Percentiles rank a stretch among this genome's conserved stretches.
Conservation (phyloP, 1,140 invertebrate species). For the Venturia canescens region DNA sequence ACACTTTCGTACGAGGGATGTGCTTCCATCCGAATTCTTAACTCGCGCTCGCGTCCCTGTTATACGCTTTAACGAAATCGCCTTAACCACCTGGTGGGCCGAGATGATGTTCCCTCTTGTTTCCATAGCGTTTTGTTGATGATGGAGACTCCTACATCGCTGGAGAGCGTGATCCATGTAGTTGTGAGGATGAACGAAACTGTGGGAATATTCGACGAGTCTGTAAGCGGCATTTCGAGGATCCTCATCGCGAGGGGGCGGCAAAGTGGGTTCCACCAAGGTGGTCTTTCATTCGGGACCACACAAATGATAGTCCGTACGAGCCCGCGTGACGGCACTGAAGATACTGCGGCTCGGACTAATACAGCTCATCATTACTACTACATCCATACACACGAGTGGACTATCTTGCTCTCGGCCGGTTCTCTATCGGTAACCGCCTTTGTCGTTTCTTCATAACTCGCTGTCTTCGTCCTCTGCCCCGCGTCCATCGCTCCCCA, state of each 20-base stretch:
- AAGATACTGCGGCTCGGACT: neutral
- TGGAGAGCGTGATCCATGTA: neutral
- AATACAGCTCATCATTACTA: conserved; percentile 26
- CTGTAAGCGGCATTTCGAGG: conserved; percentile 39
- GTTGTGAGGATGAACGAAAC: neutral
- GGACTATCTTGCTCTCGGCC: neutral
- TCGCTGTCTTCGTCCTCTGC: neutral
- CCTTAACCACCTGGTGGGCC: conserved; percentile 37
- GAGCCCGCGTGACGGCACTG: conserved; percentile 32
- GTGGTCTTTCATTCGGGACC: conserved; percentile 51
- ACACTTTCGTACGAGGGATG: too few species aligned
- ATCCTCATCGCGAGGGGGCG: conserved; percentile 34
- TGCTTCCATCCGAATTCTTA: too few species aligned
- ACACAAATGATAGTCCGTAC: conserved; percentile 55
- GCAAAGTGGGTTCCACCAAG: conserved; percentile 51
- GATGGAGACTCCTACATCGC: neutral
- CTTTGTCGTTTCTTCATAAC: neutral
- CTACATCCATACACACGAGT: neutral
- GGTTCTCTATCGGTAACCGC: neutral
- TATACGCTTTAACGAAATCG: conserved; percentile 40
- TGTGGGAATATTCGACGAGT: conserved; percentile 38
- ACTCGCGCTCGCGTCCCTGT: neutral
- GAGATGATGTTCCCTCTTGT: neutral
- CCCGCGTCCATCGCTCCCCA: neutral
- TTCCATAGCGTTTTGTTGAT: neutral